phyloP scores from a whole-genome alignment of 1,140 invertebrate genomes.

The Potamilus streckersoni region DNA sequence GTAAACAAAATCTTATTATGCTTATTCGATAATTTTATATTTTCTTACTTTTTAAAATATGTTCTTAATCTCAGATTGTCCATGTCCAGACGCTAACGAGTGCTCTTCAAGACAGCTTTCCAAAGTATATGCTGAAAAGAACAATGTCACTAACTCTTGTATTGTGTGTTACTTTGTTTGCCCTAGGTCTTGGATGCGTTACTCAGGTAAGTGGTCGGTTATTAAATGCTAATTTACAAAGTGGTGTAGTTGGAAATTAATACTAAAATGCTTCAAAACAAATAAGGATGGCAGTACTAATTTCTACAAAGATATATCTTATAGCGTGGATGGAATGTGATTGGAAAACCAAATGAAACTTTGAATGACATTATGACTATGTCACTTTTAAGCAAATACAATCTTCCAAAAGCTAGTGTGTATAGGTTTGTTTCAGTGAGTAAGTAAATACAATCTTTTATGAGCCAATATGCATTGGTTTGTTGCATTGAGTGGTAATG shows the following conservation, averaged over 20 bases:
- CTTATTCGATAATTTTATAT: no score
- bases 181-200: slow-evolving; percentile 50
- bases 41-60: no score
- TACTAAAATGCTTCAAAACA: not conserved
- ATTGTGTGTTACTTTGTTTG: slow-evolving; percentile 51
- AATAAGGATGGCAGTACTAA: not conserved
- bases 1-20: no score
- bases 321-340: not conserved
- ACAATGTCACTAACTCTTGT: slow-evolving; percentile 44
- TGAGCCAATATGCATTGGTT: no score
- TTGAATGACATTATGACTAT: not conserved
- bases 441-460: no score
- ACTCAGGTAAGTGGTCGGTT: slow-evolving; percentile 40
- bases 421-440: no score
- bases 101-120: slow-evolving; percentile 60
- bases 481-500: no score
- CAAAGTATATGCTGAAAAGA: slow-evolving; percentile 41
- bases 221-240: not conserved
- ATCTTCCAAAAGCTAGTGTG: no score
- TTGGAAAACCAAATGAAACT: not conserved
- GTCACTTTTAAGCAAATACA: not conserved
- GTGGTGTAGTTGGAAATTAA: not conserved
- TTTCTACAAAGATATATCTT: not conserved
- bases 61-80: not conserved
- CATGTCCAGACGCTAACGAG: slow-evolving; percentile 55